phyloP scores from a whole-genome alignment of 2,113 vertebrate genomes.

The Sula dactylatra region DNA sequence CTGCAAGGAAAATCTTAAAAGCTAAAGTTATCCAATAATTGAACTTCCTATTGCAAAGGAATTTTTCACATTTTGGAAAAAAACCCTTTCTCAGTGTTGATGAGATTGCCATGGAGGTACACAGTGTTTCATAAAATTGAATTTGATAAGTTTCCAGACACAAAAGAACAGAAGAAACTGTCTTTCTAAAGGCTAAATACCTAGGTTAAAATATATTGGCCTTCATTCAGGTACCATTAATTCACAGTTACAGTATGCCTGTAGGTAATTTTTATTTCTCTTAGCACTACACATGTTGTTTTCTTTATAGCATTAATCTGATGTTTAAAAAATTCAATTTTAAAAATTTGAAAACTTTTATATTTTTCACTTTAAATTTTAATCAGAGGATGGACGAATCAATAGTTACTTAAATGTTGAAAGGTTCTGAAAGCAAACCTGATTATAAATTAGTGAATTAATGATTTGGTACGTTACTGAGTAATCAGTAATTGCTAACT shows the following conservation, averaged over 20 bases:
- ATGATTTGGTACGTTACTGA: background rate
- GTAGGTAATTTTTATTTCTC: background rate
- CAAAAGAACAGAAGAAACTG: background rate
- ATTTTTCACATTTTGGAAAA: background rate
- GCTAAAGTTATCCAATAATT: background rate
- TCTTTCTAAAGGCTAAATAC: background rate
- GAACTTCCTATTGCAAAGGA: background rate
- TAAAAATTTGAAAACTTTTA: background rate
- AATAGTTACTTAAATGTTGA: slow-evolving; percentile 3
- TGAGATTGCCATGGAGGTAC: background rate
- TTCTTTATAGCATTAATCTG: background rate
- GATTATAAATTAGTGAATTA: background rate
- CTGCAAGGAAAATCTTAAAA: background rate
- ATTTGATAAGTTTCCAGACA: background rate
- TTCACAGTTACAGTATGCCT: background rate
- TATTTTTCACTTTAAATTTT: slow-evolving; percentile 11
- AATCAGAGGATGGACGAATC: background rate
- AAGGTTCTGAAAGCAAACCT: background rate
- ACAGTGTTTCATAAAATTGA: background rate
- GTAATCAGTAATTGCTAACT: slow-evolving; percentile 1
- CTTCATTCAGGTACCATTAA: background rate
- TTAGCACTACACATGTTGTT: background rate
- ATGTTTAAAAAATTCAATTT: background rate
- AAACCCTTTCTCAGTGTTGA: background rate
- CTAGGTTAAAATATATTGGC: background rate